A percentile compares a stretch with the other conserved stretches of the same genome.
phyloP scores from a whole-genome alignment of 2,113 vertebrate genomes.

The Podilymbus podiceps region DNA sequence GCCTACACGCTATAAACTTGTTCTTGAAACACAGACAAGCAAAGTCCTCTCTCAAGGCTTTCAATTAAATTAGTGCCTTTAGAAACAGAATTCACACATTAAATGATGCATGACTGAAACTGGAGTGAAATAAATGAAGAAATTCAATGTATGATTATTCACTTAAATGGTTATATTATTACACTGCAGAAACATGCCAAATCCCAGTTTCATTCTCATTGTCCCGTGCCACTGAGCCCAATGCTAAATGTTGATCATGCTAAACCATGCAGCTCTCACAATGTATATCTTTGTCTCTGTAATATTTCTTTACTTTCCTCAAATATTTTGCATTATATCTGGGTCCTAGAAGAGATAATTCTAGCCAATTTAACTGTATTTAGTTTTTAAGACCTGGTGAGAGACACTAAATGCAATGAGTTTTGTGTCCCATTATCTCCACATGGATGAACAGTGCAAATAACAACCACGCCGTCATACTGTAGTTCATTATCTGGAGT shows the following conservation, averaged over 20 bases:
- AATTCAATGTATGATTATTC: not conserved
- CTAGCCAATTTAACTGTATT: not conserved
- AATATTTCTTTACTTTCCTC: not conserved
- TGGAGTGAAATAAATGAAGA: not conserved
- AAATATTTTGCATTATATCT: not conserved
- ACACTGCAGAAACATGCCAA: not conserved
- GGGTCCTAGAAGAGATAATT: not conserved
- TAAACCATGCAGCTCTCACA: not conserved
- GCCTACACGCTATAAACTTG: not conserved
- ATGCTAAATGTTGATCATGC: not conserved
- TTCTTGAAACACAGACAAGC: not conserved
- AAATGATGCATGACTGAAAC: not conserved
- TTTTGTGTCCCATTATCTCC: not conserved
- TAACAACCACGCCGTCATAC: not conserved
- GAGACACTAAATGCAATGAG: not conserved
- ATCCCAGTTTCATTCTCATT: not conserved
- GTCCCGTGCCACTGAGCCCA: not conserved
- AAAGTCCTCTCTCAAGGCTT: not conserved
- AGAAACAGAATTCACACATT: not conserved
- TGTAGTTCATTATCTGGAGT: not conserved
- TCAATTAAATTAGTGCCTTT: not conserved
- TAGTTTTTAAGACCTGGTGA: not conserved
- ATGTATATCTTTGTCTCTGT: not conserved
- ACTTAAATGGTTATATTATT: not conserved
- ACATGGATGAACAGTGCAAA: not conserved